These are phyloP conservation scores for Watsonalla binaria DNA, from an alignment of 2,888 invertebrate genomes.

Conservation along the genomic window DNA sequence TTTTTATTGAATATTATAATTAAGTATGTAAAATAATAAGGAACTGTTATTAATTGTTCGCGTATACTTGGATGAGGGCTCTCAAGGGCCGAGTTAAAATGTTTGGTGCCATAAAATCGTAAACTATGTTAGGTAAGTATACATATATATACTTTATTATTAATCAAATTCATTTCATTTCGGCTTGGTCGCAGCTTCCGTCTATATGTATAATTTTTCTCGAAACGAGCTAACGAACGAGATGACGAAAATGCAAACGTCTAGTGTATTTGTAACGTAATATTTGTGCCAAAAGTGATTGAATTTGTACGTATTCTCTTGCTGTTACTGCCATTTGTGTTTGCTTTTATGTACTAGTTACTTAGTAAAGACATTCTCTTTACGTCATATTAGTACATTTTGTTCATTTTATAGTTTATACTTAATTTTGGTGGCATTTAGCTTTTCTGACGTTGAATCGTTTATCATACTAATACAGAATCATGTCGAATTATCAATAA, in stretches of 20 bases:
- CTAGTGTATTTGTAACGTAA: background rate
- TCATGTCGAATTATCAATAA: too few species aligned
- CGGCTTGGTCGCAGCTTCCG: constrained; percentile 18
- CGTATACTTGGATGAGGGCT: constrained; percentile 21
- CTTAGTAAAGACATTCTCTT: background rate
- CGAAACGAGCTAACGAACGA: background rate
- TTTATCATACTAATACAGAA: too few species aligned
- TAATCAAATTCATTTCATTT: constrained; percentile 28
- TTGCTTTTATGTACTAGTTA: too few species aligned
- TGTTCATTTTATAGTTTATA: too few species aligned
- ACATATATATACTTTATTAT: constrained; percentile 15
- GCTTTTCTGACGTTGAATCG: too few species aligned
- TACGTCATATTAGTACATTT: background rate
- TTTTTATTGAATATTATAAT: constrained; percentile 1
- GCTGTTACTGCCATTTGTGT: background rate
- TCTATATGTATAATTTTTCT: constrained; percentile 7
- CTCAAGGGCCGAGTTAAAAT: constrained; percentile 19
- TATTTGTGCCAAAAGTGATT: constrained; percentile 6
- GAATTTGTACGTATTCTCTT: background rate
- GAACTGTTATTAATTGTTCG: constrained; percentile 10
- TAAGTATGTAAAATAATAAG: background rate
- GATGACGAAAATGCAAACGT: background rate
- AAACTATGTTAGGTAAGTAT: constrained; percentile 52
- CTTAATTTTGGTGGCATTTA: too few species aligned
- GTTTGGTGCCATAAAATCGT: constrained; percentile 57